phyloP scores from a whole-genome alignment of 2,888 invertebrate genomes.

The Brachypalpus laphriformis region DNA sequence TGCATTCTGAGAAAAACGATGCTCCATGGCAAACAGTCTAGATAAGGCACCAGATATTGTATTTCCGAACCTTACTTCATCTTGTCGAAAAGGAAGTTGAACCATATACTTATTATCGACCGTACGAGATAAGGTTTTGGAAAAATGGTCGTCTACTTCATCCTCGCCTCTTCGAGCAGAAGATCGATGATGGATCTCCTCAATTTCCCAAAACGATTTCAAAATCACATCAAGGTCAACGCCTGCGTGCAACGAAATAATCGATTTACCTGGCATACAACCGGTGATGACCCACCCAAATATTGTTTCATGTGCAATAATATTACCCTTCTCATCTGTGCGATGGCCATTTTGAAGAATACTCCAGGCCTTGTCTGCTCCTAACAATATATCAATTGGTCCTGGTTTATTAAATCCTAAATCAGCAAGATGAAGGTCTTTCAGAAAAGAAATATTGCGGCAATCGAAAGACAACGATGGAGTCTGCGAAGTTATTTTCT shows the following conservation, averaged over 20 bases:
- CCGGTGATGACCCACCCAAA: background rate
- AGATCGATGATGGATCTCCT: no score
- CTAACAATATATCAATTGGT: conserved; percentile 24
- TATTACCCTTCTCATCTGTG: background rate
- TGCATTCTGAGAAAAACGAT: background rate
- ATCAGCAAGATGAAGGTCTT: conserved; percentile 2
- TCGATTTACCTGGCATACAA: background rate
- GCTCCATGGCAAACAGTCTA: conserved; percentile 9
- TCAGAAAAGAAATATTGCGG: background rate
- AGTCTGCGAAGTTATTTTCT: conserved; percentile 14
- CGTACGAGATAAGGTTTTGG: background rate
- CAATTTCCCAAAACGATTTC: conserved; percentile 29
- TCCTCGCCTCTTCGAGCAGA: no score
- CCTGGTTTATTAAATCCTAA: background rate
- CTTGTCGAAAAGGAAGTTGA: conserved; percentile 28
- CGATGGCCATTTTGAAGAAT: background rate
- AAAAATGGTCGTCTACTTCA: background rate
- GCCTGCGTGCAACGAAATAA: background rate
- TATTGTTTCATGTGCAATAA: background rate
- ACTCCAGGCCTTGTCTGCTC: background rate
- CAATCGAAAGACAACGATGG: conserved; percentile 8
- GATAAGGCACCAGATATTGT: conserved; percentile 16
- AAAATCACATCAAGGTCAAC: conserved; percentile 6
- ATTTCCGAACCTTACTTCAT: conserved; percentile 3
- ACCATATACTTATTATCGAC: background rate